Evolutionary conservation across 2,113 vertebrate genomes (phyloP), one percentile per base, ranked within the genome.

Genomic region (Hemiprocne comata): DNA sequence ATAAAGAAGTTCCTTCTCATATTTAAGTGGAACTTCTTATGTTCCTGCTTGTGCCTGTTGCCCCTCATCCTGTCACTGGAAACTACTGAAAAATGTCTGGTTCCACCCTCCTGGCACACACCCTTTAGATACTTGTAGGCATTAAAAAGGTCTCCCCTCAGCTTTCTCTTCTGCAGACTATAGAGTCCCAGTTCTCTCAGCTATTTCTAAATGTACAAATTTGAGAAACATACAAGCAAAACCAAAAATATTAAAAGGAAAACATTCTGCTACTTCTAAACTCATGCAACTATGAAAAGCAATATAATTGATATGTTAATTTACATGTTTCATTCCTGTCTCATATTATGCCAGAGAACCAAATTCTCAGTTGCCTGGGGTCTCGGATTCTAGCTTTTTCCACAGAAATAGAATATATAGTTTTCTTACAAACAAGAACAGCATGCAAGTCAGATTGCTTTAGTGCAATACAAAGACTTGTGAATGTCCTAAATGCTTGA

Each of bases 401-500:
- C 46, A 54, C 31, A 65, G 36, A 70, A 65, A 42, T 8, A 46
- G 29, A 54, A 69, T 33, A 53, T 54, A 55, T 5, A 67, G 16
- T 31, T 73, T 93, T 70, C 58, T 71, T 85, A 60, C 40, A 90
- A 89, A 87, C 29, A 93, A 48, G 34, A 58, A 64, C 65, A 50
- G 77, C 34, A 46, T 7, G 5, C 60, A 84, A 86, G 64, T 67
- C 40, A 55, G 44, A 64, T 53, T 66, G 86, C 36, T 76, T 87
- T 29, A 75, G 67, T 51, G 19, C 29, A 70, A 16, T 46, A 69
- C 67, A 40, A 44, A 92, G 29, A 40, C 67, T 46, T 65, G n/a
- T 67, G 95, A 80, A 90, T 44, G 67, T 93, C 91, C 67, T 93
- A 95, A 95, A 85, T 61, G 50, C 81, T 65, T 95, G 89, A 97